Percentiles rank a stretch among this genome's conserved stretches.
These are phyloP conservation scores for Emmelina monodactyla DNA, from an alignment of 2,888 invertebrate species.

Conservation along the genomic window DNA sequence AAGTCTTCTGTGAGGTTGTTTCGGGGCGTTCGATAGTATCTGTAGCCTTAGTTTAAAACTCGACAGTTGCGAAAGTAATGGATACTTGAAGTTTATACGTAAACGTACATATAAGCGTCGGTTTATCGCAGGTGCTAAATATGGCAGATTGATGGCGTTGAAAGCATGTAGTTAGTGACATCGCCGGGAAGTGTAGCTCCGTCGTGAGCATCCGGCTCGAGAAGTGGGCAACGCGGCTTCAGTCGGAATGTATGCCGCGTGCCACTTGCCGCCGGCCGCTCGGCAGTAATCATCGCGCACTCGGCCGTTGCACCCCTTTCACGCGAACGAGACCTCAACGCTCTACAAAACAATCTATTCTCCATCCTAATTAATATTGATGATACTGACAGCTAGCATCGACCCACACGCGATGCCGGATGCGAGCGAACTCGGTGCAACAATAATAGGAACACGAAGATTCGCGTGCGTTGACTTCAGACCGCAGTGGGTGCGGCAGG, in stretches of 20 bases:
- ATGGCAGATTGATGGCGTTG: too few species aligned
- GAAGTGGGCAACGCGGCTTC: slow-evolving; percentile 44
- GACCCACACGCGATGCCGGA: slow-evolving; percentile 28
- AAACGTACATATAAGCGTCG: too few species aligned
- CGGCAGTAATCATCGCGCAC: slow-evolving; percentile 26
- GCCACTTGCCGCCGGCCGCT: slow-evolving; percentile 29
- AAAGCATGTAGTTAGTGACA: slow-evolving; percentile 13
- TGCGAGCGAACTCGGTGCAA: slow-evolving; percentile 20
- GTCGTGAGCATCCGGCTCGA: slow-evolving; percentile 37
- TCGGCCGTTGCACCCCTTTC: slow-evolving; percentile 63
- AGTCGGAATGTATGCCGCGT: slow-evolving; percentile 50
- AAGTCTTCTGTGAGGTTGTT: too few species aligned
- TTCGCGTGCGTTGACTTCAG: slow-evolving; percentile 31
- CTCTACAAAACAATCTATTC: slow-evolving; percentile 53
- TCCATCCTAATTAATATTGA: slow-evolving; percentile 39
- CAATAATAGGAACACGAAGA: slow-evolving; percentile 9
- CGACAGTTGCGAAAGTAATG: too few species aligned
- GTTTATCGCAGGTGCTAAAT: neutral
- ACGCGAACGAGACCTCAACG: slow-evolving; percentile 50
- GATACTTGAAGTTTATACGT: too few species aligned
- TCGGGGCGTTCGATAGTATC: too few species aligned
- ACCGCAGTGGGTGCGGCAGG: neutral
- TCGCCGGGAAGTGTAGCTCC: slow-evolving; percentile 37
- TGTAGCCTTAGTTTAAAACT: too few species aligned
- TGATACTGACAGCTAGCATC: slow-evolving; percentile 23